Percentiles rank a stretch among this genome's conserved stretches.
Conservation (phyloP, 1,140 invertebrate species). For the Bombus polaris region DNA sequence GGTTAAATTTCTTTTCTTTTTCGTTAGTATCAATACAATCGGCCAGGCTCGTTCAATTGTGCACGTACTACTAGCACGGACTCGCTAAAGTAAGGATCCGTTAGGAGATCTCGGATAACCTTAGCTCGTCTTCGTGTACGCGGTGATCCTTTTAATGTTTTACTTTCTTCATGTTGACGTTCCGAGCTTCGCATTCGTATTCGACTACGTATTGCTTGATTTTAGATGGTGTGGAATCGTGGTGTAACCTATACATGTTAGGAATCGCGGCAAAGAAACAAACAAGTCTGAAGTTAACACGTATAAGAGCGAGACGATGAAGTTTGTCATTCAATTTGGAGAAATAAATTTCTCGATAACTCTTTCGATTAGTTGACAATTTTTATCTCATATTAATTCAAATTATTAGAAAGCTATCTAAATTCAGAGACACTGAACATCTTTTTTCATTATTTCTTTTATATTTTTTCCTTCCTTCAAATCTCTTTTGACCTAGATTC, state of each 20-base stretch:
- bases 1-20: no score
- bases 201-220: slow-evolving; percentile 13
- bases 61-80: neutral
- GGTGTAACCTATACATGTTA: slow-evolving; percentile 43
- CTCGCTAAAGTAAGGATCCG: neutral
- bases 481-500: neutral
- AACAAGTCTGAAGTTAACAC: slow-evolving; percentile 7
- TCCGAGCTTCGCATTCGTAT: slow-evolving; percentile 42
- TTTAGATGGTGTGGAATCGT: neutral
- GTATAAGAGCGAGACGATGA: neutral
- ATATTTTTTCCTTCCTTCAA: neutral
- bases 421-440: neutral
- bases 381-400: neutral
- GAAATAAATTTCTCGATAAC: neutral
- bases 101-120: slow-evolving; percentile 31
- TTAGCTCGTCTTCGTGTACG: slow-evolving; percentile 50
- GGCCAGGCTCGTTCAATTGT: neutral
- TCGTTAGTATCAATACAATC: neutral
- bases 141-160: slow-evolving; percentile 20
- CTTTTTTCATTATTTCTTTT: neutral
- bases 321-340: neutral
- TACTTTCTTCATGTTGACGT: neutral
- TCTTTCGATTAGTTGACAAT: neutral
- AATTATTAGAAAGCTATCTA: neutral
- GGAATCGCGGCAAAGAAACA: neutral